These are phyloP conservation scores for Hippocampus comes DNA, from an alignment of 2,113 vertebrate species.

Conservation along the genomic window DNA sequence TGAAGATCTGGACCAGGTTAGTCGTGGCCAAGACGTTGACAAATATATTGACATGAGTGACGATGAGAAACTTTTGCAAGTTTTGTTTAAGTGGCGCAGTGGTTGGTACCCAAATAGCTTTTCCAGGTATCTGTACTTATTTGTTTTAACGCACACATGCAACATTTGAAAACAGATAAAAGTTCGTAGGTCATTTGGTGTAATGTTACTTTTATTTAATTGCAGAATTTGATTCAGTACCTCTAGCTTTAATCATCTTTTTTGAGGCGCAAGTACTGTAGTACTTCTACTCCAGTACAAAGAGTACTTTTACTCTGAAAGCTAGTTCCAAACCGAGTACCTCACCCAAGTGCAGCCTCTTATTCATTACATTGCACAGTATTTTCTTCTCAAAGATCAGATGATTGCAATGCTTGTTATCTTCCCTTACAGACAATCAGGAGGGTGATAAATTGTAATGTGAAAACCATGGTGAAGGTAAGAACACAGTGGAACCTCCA, in stretches of 20 bases:
- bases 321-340: too few relatives aligned
- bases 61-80: neutral
- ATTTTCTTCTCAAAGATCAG: neutral
- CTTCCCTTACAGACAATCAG: constrained; percentile 66
- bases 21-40: constrained; percentile 8
- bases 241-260: too few relatives aligned
- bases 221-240: too few relatives aligned
- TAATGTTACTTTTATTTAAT: too few relatives aligned
- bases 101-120: neutral
- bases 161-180: too few relatives aligned
- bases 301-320: too few relatives aligned
- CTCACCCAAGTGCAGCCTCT: neutral
- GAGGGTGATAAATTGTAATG: constrained; percentile 78
- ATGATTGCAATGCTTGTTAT: neutral
- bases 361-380: neutral
- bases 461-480: constrained; percentile 81
- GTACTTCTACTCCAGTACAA: too few relatives aligned
- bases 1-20: constrained; percentile 74
- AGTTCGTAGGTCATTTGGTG: too few relatives aligned
- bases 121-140: neutral
- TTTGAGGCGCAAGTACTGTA: too few relatives aligned
- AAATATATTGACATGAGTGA: neutral
- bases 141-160: too few relatives aligned
- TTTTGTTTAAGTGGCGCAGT: neutral
- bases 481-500: constrained; percentile 20